phyloP scores from a whole-genome alignment of 2,888 invertebrate genomes.

The Crematogaster levior region DNA sequence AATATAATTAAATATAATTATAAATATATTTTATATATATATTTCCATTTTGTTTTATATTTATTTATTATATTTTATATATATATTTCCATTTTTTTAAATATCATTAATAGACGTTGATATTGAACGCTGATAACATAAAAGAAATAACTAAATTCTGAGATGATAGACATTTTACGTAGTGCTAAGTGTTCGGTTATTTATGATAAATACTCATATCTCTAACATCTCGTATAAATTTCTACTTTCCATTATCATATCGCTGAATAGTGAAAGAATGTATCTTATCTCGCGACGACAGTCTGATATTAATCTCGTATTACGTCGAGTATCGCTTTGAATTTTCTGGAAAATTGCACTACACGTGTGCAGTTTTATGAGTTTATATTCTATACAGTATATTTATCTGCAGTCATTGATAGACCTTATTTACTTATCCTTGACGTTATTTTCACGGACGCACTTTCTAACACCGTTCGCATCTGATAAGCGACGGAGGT shows the following conservation, averaged over 20 bases:
- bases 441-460: slow-evolving; percentile 41
- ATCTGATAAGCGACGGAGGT: slow-evolving; percentile 23
- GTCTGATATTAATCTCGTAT: slow-evolving; percentile 1
- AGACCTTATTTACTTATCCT: slow-evolving; percentile 43
- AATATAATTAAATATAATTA: no score
- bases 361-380: slow-evolving; percentile 61
- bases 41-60: no score
- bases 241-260: slow-evolving; percentile 24
- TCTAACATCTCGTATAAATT: slow-evolving; percentile 9
- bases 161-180: slow-evolving; percentile 7
- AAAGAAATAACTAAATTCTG: neutral
- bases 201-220: slow-evolving; percentile 32
- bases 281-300: slow-evolving; percentile 38
- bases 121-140: neutral
- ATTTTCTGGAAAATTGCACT: neutral
- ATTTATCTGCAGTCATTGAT: slow-evolving; percentile 38
- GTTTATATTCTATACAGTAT: neutral
- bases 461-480: slow-evolving; percentile 32
- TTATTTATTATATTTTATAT: no score
- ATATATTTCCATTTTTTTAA: neutral
- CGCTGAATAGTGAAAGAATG: slow-evolving; percentile 22
- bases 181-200: slow-evolving; percentile 15
- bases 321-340: slow-evolving; percentile 1
- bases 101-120: neutral
- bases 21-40: no score